phyloP scores from a whole-genome alignment of 2,797 vertebrate genomes.

The Cichlasoma orientale region DNA sequence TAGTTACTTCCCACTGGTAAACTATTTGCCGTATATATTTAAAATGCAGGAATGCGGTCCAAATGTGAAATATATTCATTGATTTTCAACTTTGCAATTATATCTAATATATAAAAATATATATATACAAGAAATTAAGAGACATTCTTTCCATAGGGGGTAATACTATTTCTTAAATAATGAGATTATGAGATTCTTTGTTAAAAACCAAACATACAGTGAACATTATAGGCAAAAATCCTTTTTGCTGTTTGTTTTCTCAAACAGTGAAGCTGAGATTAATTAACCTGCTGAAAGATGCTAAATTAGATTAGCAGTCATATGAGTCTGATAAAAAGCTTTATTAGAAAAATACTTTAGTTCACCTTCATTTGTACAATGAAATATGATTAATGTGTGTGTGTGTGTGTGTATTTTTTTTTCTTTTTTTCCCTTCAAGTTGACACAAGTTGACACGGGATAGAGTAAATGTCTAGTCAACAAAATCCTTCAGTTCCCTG shows the following conservation, averaged over 20 bases:
- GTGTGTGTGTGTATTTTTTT: too few relatives aligned
- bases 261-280: background rate
- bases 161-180: background rate
- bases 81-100: slow-evolving; percentile 16
- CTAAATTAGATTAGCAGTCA: slow-evolving; percentile 1
- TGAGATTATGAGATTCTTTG: background rate
- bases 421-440: too few relatives aligned
- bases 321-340: background rate
- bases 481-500: slow-evolving; percentile 32
- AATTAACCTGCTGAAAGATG: background rate
- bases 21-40: background rate
- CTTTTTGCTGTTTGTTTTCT: background rate
- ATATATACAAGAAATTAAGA: background rate
- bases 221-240: background rate
- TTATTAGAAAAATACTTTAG: slow-evolving; percentile 25
- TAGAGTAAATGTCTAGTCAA: slow-evolving; percentile 34
- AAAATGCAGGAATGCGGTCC: slow-evolving; percentile 22
- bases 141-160: background rate
- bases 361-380: slow-evolving; percentile 22
- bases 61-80: slow-evolving; percentile 15
- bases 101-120: slow-evolving; percentile 10
- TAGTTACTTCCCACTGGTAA: background rate
- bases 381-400: slow-evolving; percentile 1
- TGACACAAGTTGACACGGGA: too few relatives aligned
- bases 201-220: background rate